Conservation (phyloP, 2,888 invertebrate species). For the Rotaria sp. region DNA sequence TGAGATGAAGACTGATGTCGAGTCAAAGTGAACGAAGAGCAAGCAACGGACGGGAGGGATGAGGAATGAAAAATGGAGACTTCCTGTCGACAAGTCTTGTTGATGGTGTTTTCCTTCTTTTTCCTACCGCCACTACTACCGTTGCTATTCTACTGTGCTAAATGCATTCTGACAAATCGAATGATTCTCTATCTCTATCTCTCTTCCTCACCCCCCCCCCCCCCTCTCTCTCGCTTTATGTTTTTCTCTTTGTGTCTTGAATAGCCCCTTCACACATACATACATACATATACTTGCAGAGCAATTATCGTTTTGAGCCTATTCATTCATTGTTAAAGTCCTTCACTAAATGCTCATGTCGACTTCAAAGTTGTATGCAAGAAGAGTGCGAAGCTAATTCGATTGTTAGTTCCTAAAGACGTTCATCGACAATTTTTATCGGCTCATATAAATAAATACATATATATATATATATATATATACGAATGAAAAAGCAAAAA, state of each 20-base stretch:
- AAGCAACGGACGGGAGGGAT: neutral
- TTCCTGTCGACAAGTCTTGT: neutral
- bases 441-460: neutral
- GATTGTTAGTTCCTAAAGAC: neutral
- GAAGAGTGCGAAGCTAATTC: neutral
- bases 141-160: neutral
- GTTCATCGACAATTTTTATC: neutral
- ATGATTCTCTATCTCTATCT: neutral
- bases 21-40: neutral
- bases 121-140: neutral
- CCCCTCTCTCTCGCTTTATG: no score
- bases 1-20: neutral
- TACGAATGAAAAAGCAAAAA: neutral
- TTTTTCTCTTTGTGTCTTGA: neutral
- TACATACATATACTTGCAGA: neutral
- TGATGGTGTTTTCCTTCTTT: constrained; percentile 10
- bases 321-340: neutral
- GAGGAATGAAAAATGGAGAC: constrained; percentile 7
- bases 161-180: neutral
- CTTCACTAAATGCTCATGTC: neutral
- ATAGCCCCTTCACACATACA: neutral
- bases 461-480: neutral
- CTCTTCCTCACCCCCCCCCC: no score
- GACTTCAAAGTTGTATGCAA: neutral
- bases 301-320: neutral